Evolutionary conservation across 2,888 invertebrate genomes (phyloP).

Genomic region (Eurois occulta): DNA sequence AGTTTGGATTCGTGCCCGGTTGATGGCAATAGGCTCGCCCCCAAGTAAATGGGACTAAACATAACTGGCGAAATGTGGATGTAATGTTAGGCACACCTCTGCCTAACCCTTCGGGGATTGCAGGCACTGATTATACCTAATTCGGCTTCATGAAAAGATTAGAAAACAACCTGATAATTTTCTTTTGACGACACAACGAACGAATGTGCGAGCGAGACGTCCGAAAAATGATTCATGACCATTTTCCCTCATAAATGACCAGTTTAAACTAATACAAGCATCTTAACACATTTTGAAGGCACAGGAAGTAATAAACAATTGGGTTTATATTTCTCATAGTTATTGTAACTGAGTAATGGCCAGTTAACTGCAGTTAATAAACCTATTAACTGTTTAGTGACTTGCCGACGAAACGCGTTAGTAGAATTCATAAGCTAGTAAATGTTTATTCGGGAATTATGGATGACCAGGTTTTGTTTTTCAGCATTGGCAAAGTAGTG

Average conservation of each 20-base stretch:
- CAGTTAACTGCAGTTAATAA: slow-evolving; percentile 54
- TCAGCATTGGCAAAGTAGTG: neutral
- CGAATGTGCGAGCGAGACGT: neutral
- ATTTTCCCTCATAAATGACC: neutral
- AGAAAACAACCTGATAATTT: neutral
- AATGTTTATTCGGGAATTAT: neutral
- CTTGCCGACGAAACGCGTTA: slow-evolving; percentile 10
- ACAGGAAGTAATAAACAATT: slow-evolving; percentile 50
- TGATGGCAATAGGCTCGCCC: too few species aligned
- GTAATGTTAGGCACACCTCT: too few species aligned
- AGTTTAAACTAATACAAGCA: slow-evolving; percentile 21
- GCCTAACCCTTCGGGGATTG: too few species aligned
- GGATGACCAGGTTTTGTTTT: neutral
- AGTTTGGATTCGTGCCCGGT: too few species aligned
- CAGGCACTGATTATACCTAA: too few species aligned
- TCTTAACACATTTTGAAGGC: slow-evolving; percentile 49
- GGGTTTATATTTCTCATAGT: slow-evolving; percentile 32
- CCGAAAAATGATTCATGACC: slow-evolving; percentile 11
- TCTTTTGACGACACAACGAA: neutral
- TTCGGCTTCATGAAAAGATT: neutral
- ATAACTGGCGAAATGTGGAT: too few species aligned
- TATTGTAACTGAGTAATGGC: slow-evolving; percentile 53
- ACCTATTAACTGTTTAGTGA: slow-evolving; percentile 38
- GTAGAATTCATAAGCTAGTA: neutral
- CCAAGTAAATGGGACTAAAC: too few species aligned